Base-by-base conservation (phyloP, 2,797 vertebrate genomes). In the Schizopygopsis malacanthus region DNA sequence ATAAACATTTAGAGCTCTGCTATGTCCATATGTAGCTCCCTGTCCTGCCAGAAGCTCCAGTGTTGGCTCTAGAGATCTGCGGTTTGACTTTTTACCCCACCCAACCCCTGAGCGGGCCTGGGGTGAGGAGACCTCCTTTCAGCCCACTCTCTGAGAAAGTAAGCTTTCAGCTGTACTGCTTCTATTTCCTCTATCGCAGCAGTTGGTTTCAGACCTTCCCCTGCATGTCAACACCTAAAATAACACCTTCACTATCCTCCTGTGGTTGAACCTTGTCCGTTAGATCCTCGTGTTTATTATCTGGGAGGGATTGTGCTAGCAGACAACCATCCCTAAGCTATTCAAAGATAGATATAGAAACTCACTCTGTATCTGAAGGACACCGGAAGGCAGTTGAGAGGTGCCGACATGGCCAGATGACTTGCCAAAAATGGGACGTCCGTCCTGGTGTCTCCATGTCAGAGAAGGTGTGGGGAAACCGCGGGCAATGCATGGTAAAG, bases 321-420 rank as follows among this genome's bases (percentile, higher is more conserved):
- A 63, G 28, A 25, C 6, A 0, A 61, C 41, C 69, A 41, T 80
- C 54, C 13, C 69, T 2, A 25, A 80, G 73, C 76, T 71, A 37
- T 50, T 50, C 12, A 47, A 73, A 61, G 54, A 78, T 7, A 80
- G 43, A 73, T 63, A 80, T n/a, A 45, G 71, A 65, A 90, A 93
- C 97, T 97, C 95, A 99, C 98, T 96, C 86, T 96, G 90, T 28
- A 98, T 96, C 90, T 95, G 91, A 84, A 98, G 95, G 88, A 94
- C 90, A 5, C 96, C 96, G 0, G 93, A 89, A 41, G 95, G 91
- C 13, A 93, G 90, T 80, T 93, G 94, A 86, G 91, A 80, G 56
- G 92, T 90, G 85, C 87, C 87, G 22, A 92, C 85, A 3, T 10
- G 82, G 10, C 11, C 65, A 54, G 82, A 69, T 0, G 90, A 85